These are phyloP conservation scores for Phylloscopus collybita DNA, from an alignment of 2,797 vertebrate species.

Conservation along the genomic window DNA sequence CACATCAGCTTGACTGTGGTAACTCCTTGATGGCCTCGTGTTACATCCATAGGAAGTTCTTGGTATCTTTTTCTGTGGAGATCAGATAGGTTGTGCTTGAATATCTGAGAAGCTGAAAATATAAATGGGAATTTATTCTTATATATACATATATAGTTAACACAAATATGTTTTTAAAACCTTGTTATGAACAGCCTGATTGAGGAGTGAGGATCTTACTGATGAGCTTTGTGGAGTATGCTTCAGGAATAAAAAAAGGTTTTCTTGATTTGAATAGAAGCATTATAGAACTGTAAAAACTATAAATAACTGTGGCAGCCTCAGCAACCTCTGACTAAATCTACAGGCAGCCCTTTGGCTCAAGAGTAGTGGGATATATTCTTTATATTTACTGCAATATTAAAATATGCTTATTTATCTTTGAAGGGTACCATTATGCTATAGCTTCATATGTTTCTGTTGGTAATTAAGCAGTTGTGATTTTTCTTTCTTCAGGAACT, in stretches of 20 bases:
- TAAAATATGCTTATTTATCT: background rate
- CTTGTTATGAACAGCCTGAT: background rate
- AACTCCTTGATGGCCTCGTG: background rate
- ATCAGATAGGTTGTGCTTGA: background rate
- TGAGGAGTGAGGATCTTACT: background rate
- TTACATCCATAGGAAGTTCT: background rate
- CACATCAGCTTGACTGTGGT: rapidly evolving
- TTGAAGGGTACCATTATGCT: background rate
- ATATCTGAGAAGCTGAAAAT: background rate
- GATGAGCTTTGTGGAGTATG: background rate
- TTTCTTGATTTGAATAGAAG: background rate
- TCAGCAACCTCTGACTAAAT: background rate
- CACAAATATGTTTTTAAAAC: background rate
- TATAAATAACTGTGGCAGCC: background rate
- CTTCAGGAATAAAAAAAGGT: background rate
- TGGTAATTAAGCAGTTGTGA: background rate
- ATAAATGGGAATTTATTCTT: background rate
- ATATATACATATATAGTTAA: background rate
- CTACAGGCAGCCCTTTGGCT: background rate
- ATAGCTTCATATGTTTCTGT: background rate
- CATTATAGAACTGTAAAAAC: background rate
- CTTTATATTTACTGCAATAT: background rate
- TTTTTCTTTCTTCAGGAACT: background rate
- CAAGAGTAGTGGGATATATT: background rate
- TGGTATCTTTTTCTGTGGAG: background rate